Conservation (phyloP, 2,113 vertebrate genomes). For the Charadrius vociferus region DNA sequence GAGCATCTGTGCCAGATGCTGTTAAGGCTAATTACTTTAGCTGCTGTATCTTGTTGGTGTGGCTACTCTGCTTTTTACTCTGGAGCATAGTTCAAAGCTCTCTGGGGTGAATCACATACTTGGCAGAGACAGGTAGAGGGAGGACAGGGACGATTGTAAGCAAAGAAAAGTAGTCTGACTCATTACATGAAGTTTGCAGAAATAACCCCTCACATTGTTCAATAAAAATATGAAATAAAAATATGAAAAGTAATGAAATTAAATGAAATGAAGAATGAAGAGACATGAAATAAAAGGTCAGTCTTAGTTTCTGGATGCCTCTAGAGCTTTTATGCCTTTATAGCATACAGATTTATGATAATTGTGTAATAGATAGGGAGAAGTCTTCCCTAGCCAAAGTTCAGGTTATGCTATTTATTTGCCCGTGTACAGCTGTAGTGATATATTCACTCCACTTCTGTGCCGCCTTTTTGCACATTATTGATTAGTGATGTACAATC, state of each 20-base stretch:
- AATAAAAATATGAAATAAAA: not conserved
- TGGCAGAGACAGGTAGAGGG: not conserved
- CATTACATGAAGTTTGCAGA: not conserved
- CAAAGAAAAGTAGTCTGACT: not conserved
- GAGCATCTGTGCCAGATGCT: not conserved
- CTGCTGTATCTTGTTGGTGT: not conserved
- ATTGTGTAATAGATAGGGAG: not conserved
- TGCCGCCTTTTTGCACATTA: not conserved
- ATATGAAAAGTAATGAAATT: not conserved
- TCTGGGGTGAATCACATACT: not conserved
- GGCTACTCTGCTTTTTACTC: not conserved
- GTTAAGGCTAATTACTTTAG: conserved; percentile 15
- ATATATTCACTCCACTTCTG: not conserved
- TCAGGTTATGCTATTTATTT: not conserved
- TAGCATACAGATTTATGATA: not conserved
- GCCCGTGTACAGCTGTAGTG: not conserved
- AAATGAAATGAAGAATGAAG: not conserved
- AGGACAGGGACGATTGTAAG: not conserved
- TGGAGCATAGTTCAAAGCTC: conserved; percentile 23
- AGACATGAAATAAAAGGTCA: not conserved
- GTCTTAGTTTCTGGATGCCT: not conserved
- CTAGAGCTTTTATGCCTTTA: not conserved
- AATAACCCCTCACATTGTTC: not conserved
- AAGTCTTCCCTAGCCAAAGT: not conserved
- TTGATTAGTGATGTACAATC: not conserved